Base-by-base conservation (phyloP, 2,797 vertebrate species). In the Protonibea diacanthus region DNA sequence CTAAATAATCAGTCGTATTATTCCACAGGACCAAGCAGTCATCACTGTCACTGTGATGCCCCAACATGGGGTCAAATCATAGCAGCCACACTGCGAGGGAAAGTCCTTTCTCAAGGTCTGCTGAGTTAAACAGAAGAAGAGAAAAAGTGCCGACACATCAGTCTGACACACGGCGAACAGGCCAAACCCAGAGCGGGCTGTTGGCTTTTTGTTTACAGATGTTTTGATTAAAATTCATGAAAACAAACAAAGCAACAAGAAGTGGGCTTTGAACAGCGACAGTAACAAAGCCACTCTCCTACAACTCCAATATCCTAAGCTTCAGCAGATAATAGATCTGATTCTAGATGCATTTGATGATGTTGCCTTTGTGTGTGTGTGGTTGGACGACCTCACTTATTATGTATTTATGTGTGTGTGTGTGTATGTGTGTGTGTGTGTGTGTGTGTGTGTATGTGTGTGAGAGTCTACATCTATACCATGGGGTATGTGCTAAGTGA, bases 201-300 rank as follows among this genome's bases (percentile, higher is more conserved):
- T 14, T 14, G 25, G 25, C 61, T 71, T 74, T 79, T 71, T 86
- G 77, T 86, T 83, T 79, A 79, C 80, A 67, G 66, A 81, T 72
- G 74, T 76, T 82, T 81, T 76, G 80, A 86, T 86, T 88, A 77
- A 84, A 88, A 88, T 86, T 83, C 86, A 88, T 89, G 86, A 72
- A 86, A 79, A 86, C 80, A 85, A 84, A 78, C 74, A 81, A 78
- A 74, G 76, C 65, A 65, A 78, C 77, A 60, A 78, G 38, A 38
- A 81, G 55, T 8, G 27, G 59, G 77, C 81, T 89, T 86, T 86
- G 78, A 85, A 81, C 25, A 13, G 57, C 8, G 4, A n/a, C n/a
- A 18, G 60, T 73, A 70, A 40, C 78, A 78, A 73, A 79, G 73
- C 68, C 44, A 1, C 42, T 63, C 29, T 51, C 65, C 60, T 68